Evolutionary conservation across 1,140 invertebrate genomes (phyloP), one percentile per base, ranked within the genome.

Genomic region (Heterodera carotae): DNA sequence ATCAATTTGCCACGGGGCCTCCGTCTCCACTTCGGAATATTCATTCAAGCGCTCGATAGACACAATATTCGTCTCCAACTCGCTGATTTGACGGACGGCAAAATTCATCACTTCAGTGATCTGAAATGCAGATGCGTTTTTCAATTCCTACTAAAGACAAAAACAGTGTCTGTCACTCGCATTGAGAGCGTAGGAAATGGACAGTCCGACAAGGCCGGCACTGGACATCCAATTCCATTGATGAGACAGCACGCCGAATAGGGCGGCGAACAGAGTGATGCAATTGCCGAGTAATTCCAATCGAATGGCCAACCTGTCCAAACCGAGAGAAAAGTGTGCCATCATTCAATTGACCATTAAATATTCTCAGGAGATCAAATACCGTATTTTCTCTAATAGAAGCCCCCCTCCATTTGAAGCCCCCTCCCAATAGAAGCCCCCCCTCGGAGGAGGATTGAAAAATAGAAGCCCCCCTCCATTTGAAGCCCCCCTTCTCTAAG

Each of bases 221-320:
- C 81, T 88, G 84, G 82, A 25, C 43, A 76, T 68, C 34, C 69
- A n/a, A 79, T 78, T 22, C 84, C 82, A 56, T 18, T 85, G 80
- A 18, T 70, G 68, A 5, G 85, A 87, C 18, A 87, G 80, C 12
- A 81, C 80, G 39, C 88, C 85, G 76, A 91, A 91, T 36, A 91
- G 80, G 3, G 90, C 88, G 6, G 91, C 88, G 83, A 89, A 90
- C 72, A 91, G 85, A 5, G 91, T 88, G 6, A 91, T 84, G 29
- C 88, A 76, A 80, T 90, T 90, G 25, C 91, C 90, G 36, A 91
- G 84, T 33, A 90, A 88, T 80, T 91, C 90, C 62, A 91, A 82
- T 10, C 90, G 81, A 66, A 91, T 81, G 10, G 89, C 86, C 69
- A 91, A 81, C 91, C 90, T 91, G 34, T 84, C 83, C 85, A 5